Base-by-base conservation (phyloP, 1,140 invertebrate genomes). In the Patella vulgata region DNA sequence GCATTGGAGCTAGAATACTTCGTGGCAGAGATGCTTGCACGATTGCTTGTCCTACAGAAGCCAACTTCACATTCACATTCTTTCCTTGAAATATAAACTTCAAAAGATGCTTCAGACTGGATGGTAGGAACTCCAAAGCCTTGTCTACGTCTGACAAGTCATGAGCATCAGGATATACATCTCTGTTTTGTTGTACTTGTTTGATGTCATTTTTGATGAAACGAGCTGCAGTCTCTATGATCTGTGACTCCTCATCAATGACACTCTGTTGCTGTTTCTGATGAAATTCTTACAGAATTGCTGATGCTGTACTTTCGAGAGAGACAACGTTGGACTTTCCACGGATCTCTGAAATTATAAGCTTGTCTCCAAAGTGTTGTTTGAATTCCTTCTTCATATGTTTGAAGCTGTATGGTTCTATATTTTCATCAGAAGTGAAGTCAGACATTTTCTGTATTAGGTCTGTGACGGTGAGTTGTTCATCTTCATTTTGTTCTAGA, bases 341-440 rank as follows among this genome's bases (percentile, higher is more conserved):
- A 57, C 54, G 54, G n/a, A 64, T 27, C 36, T 31, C 44, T 33
- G 60, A 40, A 6, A 68, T 63, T 1, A 68, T 30, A 36, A 54
- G 52, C n/a, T 39, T 40, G 9, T 57, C 21, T 25, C 60, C 57
- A 65, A 58, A 71, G 30, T 63, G 44, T 39, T 64, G 60, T 21
- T 59, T 25, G 5, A 67, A 17, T 28, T 56, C 64, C 14, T 59
- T 64, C 33, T 71, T 71, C 65, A 70, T 67, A 46, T 70, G 60
- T 28, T 19, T 33, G 12, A 31, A 19, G 33, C 54, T 63, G 30
- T 63, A 68, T 3, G 66, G 21, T 14, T 58, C 36, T 47, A n/a
- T n/a, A n/a, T n/a, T n/a, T n/a, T n/a, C n/a, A n/a, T 55, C 44
- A n/a, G 44, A 36, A 53, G 48, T 59, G 12, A 61, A 31, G 25